These are phyloP conservation scores for Dinocampus coccinellae DNA, from an alignment of 2,888 invertebrate species.

Conservation along the genomic window DNA sequence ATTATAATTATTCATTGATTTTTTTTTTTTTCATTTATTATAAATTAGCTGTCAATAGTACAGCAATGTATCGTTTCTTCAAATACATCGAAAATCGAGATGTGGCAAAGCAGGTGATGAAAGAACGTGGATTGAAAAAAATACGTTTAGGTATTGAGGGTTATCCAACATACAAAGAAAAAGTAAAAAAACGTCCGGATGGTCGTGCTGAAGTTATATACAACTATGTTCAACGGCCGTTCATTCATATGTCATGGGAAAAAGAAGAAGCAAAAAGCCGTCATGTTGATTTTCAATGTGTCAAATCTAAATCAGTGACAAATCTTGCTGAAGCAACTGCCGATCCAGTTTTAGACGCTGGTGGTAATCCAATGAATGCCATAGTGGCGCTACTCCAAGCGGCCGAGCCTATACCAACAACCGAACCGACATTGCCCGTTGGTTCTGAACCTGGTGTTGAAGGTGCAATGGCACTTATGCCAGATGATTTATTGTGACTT, in stretches of 20 bases:
- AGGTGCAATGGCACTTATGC: constrained; percentile 54
- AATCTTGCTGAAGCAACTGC: constrained; percentile 96
- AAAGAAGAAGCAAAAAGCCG: constrained; percentile 99
- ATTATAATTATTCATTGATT: constrained; percentile 34
- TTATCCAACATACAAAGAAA: constrained; percentile 99
- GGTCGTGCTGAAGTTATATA: constrained; percentile 98
- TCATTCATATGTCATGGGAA: constrained; percentile 99
- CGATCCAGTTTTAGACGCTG: constrained; percentile 83
- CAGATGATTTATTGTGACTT: constrained; percentile 60
- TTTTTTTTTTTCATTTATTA: no score
- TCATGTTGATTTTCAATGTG: constrained; percentile 99
- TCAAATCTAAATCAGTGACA: constrained; percentile 97
- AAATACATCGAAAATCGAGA: constrained; percentile 99
- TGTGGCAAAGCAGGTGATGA: constrained; percentile 98
- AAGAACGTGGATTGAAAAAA: constrained; percentile 98
- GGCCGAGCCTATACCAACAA: constrained; percentile 59
- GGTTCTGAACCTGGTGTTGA: constrained; percentile 64
- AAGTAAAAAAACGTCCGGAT: constrained; percentile 94
- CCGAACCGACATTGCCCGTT: constrained; percentile 57
- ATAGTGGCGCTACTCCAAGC: constrained; percentile 64
- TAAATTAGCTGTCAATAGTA: constrained; percentile 93
- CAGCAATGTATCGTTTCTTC: constrained; percentile 97
- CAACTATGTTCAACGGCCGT: constrained; percentile 99
- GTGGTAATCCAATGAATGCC: constrained; percentile 71
- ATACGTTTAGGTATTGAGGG: constrained; percentile 99